A percentile compares a stretch with the other conserved stretches of the same genome.
Conservation (phyloP, 1,140 invertebrate genomes). For the Drosophila rhopaloa region DNA sequence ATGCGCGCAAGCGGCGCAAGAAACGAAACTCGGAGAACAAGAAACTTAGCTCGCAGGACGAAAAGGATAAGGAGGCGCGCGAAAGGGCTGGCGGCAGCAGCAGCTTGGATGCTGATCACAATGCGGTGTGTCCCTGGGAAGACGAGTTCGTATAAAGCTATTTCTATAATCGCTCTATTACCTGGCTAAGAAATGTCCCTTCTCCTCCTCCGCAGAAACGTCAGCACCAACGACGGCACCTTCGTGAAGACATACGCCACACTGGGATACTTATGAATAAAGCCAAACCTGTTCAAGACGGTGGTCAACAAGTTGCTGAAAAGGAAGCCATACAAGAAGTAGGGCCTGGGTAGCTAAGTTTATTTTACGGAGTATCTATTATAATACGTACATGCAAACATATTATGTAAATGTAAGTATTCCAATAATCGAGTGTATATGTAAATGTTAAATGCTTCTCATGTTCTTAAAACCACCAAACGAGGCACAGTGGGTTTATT, state of each 20-base stretch:
- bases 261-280: conserved; percentile 93
- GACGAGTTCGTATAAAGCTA: conserved; percentile 90
- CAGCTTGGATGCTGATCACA: conserved; percentile 84
- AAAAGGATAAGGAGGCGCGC: conserved; percentile 41
- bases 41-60: conserved; percentile 70
- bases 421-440: conserved; percentile 47
- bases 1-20: conserved; percentile 80
- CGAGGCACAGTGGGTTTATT: conserved; percentile 23
- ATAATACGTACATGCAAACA: conserved; percentile 23
- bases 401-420: conserved; percentile 38
- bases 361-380: conserved; percentile 14
- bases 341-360: conserved; percentile 31
- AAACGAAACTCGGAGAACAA: conserved; percentile 62
- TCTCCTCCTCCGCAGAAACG: conserved; percentile 87
- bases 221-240: conserved; percentile 91
- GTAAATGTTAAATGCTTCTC: conserved; percentile 46
- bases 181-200: not conserved
- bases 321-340: conserved; percentile 60
- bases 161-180: too few relatives aligned
- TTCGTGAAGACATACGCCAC: conserved; percentile 96
- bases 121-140: conserved; percentile 95
- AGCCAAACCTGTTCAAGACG: conserved; percentile 65
- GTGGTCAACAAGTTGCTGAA: conserved; percentile 68
- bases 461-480: conserved; percentile 36
- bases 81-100: conserved; percentile 55